Evolutionary conservation across 2,113 vertebrate genomes (phyloP), one percentile per base, ranked within the genome.

Genomic region (Barnardius zonarius): DNA sequence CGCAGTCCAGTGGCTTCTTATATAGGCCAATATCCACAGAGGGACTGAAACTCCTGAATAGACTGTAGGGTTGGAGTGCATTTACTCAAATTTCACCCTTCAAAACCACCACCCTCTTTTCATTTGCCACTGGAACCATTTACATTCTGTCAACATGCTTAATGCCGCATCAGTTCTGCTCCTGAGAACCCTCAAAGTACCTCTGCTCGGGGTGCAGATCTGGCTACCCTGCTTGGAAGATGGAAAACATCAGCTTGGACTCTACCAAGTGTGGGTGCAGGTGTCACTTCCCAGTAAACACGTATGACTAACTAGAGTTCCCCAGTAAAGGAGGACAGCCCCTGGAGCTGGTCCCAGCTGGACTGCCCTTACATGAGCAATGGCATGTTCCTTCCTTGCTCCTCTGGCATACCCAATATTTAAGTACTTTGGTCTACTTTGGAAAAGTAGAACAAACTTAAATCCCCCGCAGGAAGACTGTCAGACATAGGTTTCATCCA

Each of bases 21-120:
- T 93, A 93, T 79, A 94, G 90, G 94, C 81, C 93, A 97, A 92
- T 91, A 95, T 74, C 63, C 93, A 94, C 91, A 85, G 67, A 87
- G 90, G 91, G 90, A 87, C 89, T 91, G 69, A 87, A 94, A 49
- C 68, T 90, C 57, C 81, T 85, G 81, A 68, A 76, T 64, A 95
- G 74, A 69, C 62, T 62, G 44, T 25, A 87, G 15, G 13, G 25
- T 76, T 91, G 66, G 70, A 95, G 84, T 62, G 37, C 27, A 6
- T 95, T 94, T 96, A 43, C 62, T 95, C 81, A 87, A 73, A 95
- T 96, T 92, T 95, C 94, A 61, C 18, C 84, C 69, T 80, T 90
- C 68, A 88, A 72, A 95, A 78, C 49, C 61, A 84, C 30, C 18
- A 48, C 31, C 4, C 11, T 75, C 73, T 89, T 92, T 90, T 92